Evolutionary conservation across 2,797 vertebrate species (phyloP).

Genomic region (Allobates femoralis): DNA sequence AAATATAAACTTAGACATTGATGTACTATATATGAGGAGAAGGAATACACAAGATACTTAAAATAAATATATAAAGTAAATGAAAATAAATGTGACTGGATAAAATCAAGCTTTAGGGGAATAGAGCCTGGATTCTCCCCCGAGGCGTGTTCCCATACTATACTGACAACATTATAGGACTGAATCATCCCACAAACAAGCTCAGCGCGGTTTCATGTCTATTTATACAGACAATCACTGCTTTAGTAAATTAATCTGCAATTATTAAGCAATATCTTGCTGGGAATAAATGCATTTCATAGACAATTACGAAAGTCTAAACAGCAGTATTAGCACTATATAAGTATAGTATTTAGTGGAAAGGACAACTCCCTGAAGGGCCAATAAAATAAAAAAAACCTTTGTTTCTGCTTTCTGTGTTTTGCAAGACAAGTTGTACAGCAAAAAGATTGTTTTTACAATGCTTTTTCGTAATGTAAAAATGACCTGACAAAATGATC

Average conservation of each 20-base stretch:
- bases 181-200: conserved; percentile 6
- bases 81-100: conserved; percentile 14
- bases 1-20: not conserved
- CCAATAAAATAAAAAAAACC: not conserved
- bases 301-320: not conserved
- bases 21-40: not conserved
- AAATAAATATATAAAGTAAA: conserved; percentile 27
- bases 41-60: conserved; percentile 8
- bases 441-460: too few relatives aligned
- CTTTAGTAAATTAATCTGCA: conserved; percentile 8
- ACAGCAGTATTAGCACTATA: not conserved
- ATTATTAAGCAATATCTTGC: conserved; percentile 27
- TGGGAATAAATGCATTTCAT: not conserved
- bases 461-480: too few relatives aligned
- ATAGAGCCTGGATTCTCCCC: conserved; percentile 7
- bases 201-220: not conserved
- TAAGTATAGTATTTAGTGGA: not conserved
- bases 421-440: too few relatives aligned
- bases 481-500: too few relatives aligned
- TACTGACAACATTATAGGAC: conserved; percentile 15
- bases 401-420: not conserved
- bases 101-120: not conserved
- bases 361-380: not conserved
- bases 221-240: conserved; percentile 1
- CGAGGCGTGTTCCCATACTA: conserved; percentile 22